Evolutionary conservation across 2,888 invertebrate species (phyloP).

Genomic region (Leptogaster cylindrica): DNA sequence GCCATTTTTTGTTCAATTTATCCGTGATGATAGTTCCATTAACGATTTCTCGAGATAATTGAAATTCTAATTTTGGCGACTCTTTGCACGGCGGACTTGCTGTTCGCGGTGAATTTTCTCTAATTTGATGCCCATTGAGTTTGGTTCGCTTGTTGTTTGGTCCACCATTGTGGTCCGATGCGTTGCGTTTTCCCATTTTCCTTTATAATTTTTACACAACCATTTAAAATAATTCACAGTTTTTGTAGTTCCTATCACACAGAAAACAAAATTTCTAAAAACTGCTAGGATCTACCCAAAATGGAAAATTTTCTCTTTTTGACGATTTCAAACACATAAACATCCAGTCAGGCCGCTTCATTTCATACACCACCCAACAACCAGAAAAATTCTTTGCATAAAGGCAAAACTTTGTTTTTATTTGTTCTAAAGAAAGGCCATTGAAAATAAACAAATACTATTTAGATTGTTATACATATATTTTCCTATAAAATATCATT

Average conservation of each 20-base stretch:
- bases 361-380: constrained; percentile 21
- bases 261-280: background rate
- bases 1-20: constrained; percentile 83
- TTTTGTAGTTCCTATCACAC: background rate
- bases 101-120: background rate
- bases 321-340: constrained; percentile 26
- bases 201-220: background rate
- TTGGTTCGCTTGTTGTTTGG: constrained; percentile 38
- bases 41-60: constrained; percentile 63
- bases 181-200: constrained; percentile 44
- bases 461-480: background rate
- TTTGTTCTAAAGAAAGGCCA: constrained; percentile 14
- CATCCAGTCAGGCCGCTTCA: constrained; percentile 20
- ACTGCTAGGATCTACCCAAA: background rate
- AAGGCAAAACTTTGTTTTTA: constrained; percentile 22
- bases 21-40: constrained; percentile 81
- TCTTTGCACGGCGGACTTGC: constrained; percentile 52
- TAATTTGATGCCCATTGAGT: constrained; percentile 15
- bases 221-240: background rate
- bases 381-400: constrained; percentile 3
- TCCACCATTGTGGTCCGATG: constrained; percentile 36
- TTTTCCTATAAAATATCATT: constrained; percentile 9
- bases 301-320: constrained; percentile 8
- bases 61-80: constrained; percentile 62
- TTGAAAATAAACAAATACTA: constrained; percentile 20